Evolutionary conservation across 2,113 vertebrate species (phyloP).

Genomic region (Thymallus thymallus): DNA sequence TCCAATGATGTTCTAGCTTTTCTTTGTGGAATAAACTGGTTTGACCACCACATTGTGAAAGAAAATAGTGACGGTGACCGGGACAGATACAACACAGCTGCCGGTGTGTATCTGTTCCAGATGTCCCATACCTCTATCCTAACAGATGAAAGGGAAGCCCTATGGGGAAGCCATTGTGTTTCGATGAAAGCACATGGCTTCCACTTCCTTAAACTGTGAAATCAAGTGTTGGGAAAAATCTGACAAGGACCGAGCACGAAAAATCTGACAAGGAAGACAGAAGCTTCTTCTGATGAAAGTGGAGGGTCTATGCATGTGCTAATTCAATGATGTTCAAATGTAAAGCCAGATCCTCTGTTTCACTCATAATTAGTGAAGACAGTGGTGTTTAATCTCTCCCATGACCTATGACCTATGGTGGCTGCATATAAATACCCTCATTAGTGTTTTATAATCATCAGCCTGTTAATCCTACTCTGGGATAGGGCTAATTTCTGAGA

Average conservation of each 20-base stretch:
- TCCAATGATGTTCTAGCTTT: no score
- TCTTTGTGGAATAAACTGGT: background rate
- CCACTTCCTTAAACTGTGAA: background rate
- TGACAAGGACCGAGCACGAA: slow-evolving; percentile 11
- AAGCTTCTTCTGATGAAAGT: slow-evolving; percentile 9
- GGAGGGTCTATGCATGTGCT: slow-evolving; percentile 15
- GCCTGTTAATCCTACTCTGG: no score
- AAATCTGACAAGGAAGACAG: slow-evolving; percentile 7
- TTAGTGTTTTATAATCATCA: slow-evolving; percentile 60
- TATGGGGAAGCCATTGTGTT: slow-evolving; percentile 14
- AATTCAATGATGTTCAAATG: background rate
- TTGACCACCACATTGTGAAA: background rate
- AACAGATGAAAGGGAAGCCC: slow-evolving; percentile 23
- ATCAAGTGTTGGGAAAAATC: slow-evolving; percentile 6
- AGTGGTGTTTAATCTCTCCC: slow-evolving; percentile 50
- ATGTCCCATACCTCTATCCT: slow-evolving; percentile 33
- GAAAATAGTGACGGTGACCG: slow-evolving; percentile 26
- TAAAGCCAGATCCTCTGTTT: slow-evolving; percentile 21
- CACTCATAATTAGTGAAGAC: slow-evolving; percentile 43
- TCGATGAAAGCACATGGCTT: background rate
- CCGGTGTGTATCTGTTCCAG: slow-evolving; percentile 33
- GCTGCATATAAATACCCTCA: slow-evolving; percentile 75
- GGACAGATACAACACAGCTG: slow-evolving; percentile 45
- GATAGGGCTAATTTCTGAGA: slow-evolving; percentile 20
- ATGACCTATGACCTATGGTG: slow-evolving; percentile 57